Conservation (phyloP, 92 coral and sea anemone species). For the Isaurus tuberculatus region DNA sequence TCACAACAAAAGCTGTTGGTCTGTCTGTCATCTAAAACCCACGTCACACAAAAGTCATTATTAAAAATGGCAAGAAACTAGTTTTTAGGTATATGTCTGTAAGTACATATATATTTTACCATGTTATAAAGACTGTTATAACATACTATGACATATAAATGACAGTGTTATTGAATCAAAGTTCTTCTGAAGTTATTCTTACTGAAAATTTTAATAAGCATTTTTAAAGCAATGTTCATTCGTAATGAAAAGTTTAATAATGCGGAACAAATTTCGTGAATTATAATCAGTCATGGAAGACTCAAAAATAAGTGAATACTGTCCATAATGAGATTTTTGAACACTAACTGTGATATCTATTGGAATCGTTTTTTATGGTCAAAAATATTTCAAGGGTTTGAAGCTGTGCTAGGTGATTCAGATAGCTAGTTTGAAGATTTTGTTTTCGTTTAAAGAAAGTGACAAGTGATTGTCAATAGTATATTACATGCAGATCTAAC, state of each 20-base stretch:
- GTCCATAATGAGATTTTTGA: not conserved
- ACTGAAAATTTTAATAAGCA: not conserved
- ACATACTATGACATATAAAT: too few species aligned
- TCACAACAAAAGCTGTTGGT: not conserved
- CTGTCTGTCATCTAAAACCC: not conserved
- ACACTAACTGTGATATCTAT: slow-evolving; percentile 7
- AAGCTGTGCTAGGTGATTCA: not conserved
- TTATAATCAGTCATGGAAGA: not conserved
- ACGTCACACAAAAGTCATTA: not conserved
- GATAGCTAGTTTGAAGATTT: not conserved
- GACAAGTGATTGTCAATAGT: not conserved
- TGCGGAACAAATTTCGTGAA: not conserved
- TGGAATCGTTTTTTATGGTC: not conserved
- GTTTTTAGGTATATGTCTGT: not conserved
- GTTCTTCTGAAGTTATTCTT: not conserved
- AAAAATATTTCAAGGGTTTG: not conserved
- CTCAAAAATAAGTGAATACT: not conserved
- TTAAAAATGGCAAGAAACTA: not conserved
- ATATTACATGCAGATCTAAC: not conserved
- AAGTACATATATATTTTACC: not conserved
- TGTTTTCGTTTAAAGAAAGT: not conserved
- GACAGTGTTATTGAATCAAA: too few species aligned
- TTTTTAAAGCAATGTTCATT: not conserved
- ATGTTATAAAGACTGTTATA: not conserved
- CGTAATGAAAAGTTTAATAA: not conserved